Percentiles rank a stretch among this genome's conserved stretches.
Conservation (phyloP, 2,113 vertebrate genomes). For the Pitta sordida region DNA sequence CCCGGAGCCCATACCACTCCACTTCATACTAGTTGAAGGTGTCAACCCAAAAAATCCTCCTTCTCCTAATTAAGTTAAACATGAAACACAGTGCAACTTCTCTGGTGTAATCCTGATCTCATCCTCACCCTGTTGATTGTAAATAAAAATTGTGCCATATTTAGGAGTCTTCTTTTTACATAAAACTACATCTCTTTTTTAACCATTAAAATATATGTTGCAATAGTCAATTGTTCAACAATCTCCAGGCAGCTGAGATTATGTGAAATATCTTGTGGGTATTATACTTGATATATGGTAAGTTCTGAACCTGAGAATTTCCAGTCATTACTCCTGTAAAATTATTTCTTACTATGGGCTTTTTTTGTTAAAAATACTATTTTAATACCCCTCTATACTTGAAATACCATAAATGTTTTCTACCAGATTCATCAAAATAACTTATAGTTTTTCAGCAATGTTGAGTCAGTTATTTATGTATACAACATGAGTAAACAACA, state of each 20-base stretch:
- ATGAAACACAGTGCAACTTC: neutral
- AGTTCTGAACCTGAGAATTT: neutral
- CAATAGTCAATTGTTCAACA: neutral
- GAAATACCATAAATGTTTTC: neutral
- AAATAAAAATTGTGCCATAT: conserved; percentile 17
- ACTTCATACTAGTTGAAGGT: neutral
- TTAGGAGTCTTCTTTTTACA: neutral
- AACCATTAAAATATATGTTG: neutral
- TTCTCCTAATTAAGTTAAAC: neutral
- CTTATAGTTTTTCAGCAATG: neutral
- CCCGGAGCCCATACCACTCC: neutral
- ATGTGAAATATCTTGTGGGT: neutral
- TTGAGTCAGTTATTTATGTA: neutral
- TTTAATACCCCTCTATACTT: neutral
- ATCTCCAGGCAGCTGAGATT: neutral
- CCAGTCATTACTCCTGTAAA: neutral
- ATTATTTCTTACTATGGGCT: neutral
- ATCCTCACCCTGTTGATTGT: neutral
- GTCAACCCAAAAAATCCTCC: neutral
- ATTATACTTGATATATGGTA: neutral
- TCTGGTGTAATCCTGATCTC: neutral
- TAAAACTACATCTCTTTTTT: neutral
- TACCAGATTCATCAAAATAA: neutral
- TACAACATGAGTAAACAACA: neutral
- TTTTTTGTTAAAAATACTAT: neutral